A percentile compares a stretch with the other conserved stretches of the same genome.
These are phyloP conservation scores for Podarcis lilfordi DNA, from an alignment of 2,797 vertebrate species.

Conservation along the genomic window DNA sequence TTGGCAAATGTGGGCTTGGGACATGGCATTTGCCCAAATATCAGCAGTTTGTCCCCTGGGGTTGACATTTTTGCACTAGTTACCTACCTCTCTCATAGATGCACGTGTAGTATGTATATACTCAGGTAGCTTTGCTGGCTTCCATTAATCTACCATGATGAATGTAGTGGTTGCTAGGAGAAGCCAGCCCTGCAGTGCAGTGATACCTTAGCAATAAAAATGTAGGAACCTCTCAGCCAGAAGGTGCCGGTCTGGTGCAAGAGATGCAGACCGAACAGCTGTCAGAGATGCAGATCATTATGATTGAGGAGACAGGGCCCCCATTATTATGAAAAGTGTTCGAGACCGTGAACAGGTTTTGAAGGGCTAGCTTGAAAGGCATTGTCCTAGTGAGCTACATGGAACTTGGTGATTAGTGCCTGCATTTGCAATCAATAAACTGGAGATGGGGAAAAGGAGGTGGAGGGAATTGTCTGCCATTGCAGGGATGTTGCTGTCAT, in stretches of 20 bases:
- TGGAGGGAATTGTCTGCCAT: not conserved
- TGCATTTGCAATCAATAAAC: constrained; percentile 4
- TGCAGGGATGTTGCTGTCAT: not conserved
- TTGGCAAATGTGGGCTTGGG: not conserved
- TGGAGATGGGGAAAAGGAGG: constrained; percentile 8
- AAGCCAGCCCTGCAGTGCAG: not conserved
- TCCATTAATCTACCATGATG: not conserved
- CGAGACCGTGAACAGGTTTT: not conserved
- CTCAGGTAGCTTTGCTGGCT: too few relatives aligned
- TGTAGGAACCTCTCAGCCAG: not conserved
- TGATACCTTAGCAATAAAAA: not conserved
- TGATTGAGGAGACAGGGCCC: not conserved
- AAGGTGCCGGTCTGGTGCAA: not conserved
- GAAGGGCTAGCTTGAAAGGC: constrained; percentile 15
- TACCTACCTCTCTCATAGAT: not conserved
- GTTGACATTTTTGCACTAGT: not conserved
- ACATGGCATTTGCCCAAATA: not conserved
- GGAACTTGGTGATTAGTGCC: not conserved
- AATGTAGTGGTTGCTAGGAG: not conserved
- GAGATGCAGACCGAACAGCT: not conserved
- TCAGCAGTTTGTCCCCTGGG: not conserved
- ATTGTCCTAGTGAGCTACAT: not conserved
- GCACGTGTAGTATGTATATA: not conserved
- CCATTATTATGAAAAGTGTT: not conserved
- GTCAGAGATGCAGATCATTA: not conserved